Conservation (phyloP, 1,140 invertebrate species). For the Odontomachus brunneus region DNA sequence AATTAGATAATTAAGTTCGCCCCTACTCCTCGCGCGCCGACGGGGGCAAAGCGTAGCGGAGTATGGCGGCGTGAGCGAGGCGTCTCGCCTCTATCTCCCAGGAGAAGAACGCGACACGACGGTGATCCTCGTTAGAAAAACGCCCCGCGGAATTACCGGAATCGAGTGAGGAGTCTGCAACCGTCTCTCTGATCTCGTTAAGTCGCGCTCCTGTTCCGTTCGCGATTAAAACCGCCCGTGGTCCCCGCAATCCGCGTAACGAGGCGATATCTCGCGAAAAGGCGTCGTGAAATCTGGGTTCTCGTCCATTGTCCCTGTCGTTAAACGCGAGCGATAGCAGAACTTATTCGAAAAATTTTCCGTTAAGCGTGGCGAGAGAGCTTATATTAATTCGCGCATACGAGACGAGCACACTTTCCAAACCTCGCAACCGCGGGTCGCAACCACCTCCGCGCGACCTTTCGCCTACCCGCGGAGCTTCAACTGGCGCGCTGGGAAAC, state of each 20-base stretch:
- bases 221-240: background rate
- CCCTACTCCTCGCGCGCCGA: slow-evolving; percentile 1
- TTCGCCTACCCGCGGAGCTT: background rate
- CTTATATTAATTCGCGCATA: no score
- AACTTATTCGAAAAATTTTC: no score
- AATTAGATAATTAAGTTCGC: slow-evolving; percentile 86
- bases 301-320: background rate
- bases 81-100: slow-evolving; percentile 38
- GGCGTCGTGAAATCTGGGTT: background rate
- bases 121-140: slow-evolving; percentile 72
- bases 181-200: slow-evolving; percentile 64
- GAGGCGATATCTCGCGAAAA: no score
- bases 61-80: slow-evolving; percentile 30
- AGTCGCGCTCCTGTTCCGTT: background rate
- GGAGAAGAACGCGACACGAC: slow-evolving; percentile 55
- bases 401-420: no score
- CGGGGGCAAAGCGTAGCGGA: slow-evolving; percentile 26
- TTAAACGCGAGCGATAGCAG: background rate
- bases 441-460: no score
- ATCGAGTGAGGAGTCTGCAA: no score
- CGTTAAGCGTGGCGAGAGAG: no score
- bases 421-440: no score
- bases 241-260: background rate
- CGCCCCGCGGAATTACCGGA: slow-evolving; percentile 65
- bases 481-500: background rate